Evolutionary conservation across 2,888 invertebrate species (phyloP), one percentile per base, ranked within the genome.

Genomic region (Psylliodes chrysocephalus): DNA sequence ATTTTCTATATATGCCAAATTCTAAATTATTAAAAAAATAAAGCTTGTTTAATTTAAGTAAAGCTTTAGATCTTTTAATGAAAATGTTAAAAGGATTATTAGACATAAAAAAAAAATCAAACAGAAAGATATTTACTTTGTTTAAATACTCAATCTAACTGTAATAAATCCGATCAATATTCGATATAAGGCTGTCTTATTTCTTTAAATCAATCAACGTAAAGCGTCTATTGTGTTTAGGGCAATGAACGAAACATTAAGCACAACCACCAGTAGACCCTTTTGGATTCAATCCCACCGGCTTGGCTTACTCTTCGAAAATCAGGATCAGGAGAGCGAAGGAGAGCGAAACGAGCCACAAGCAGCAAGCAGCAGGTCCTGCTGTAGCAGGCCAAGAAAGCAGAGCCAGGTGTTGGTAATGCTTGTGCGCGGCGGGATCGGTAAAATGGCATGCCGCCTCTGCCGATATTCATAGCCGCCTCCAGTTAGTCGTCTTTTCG

Each of bases 341-440:
- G 38, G 1, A 35, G 3, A 10, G 2, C 35, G 35, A 4, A 10
- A n/a, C 3, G 35, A 2, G 4, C 35, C 14, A 4, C 40, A 14
- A 40, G 40, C 10, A 40, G 40, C 14, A 6, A 22, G 6, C 12
- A 19, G 19, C 22, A 10, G n/a, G 46, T 46, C 46, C 46, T 46
- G 46, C 28, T 25, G 25, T 28, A 28, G 62, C 61, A 54, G 35
- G 40, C 62, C 35, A 47, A 47, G 47, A 57, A 47, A 53, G 52
- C 62, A 53, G 64, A 60, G 74, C 77, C n/a, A 78, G 79, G 78
- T 76, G 77, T 74, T 14, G 28, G 75, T 77, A 79, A 75, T 80
- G 81, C 80, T 80, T 78, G 72, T 81, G 81, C 80, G 81, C 81
- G 79, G 77, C 71, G 75, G 75, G 79, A 79, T 79, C 79, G 78